Evolutionary conservation across 2,888 invertebrate species (phyloP), one percentile per base, ranked within the genome.

Genomic region (Carcina quercana): DNA sequence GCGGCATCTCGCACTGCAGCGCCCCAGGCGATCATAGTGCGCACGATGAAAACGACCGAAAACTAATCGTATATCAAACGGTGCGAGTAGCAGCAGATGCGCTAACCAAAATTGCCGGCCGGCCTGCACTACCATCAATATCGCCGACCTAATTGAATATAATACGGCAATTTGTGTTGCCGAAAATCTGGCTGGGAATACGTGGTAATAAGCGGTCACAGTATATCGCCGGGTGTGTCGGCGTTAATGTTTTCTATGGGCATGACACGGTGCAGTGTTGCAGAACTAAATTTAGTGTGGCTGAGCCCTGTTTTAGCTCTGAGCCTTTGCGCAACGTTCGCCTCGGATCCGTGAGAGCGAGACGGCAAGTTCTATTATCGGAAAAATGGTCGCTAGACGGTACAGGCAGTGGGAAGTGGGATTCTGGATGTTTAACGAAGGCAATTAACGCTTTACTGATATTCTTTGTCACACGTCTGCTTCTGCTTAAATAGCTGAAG

Each of bases 161-260:
- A 76, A 80, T 78, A 75, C 75, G 67, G 64, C 79, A 75, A 80
- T 82, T 79, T 80, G 78, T 71, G 78, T 70, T 68, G 73, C 71
- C 70, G 79, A 80, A 82, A 80, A 80, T 78, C 80, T 76, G 82
- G 79, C 76, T 60, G 64, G 47, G 54, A 51, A 32, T 45, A 37
- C 42, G 47, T 43, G 43, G 54, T 69, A 70, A 62, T 76, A 63
- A 79, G 80, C 74, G 82, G 80, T 75, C 49, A 58, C 76, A 66
- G 66, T 79, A 76, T 78, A 79, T 72, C 67, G 71, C 61, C 51
- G 50, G 55, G 53, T 58, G 50, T 25, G 13, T 2, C 8, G 14
- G 22, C 11, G 27, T 15, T 28, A 73, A 75, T 73, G 79, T 76
- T 72, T 70, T 70, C 66, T 76, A 79, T 72, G 68, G 74, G 57